These are phyloP conservation scores for Tanytarsus gracilentus DNA, from an alignment of 2,888 invertebrate genomes.

Conservation along the genomic window DNA sequence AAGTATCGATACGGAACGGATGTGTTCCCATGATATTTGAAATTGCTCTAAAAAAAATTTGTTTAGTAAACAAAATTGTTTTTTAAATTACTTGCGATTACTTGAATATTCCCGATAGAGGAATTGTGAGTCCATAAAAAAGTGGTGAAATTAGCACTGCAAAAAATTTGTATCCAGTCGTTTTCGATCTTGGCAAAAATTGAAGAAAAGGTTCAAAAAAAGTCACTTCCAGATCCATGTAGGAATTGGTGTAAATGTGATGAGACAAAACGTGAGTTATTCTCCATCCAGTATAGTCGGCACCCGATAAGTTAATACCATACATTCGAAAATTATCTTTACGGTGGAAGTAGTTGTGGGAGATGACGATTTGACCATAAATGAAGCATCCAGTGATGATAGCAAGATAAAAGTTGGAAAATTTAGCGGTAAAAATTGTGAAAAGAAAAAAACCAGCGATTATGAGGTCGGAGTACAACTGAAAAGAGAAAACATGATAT, in stretches of 20 bases:
- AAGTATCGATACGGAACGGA: too few relatives aligned
- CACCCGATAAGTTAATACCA: slow-evolving; percentile 58
- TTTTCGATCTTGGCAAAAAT: too few relatives aligned
- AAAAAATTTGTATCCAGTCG: too few relatives aligned
- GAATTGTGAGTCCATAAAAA: too few relatives aligned
- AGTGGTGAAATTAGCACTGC: too few relatives aligned
- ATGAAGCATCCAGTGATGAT: slow-evolving; percentile 49
- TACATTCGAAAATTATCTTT: slow-evolving; percentile 70
- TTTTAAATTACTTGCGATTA: too few relatives aligned
- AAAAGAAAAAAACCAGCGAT: slow-evolving; percentile 39
- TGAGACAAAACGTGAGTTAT: slow-evolving; percentile 63
- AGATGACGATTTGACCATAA: slow-evolving; percentile 45
- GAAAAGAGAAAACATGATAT: slow-evolving; percentile 13
- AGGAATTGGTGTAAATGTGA: slow-evolving; percentile 68
- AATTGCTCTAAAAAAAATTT: too few relatives aligned
- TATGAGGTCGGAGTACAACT: slow-evolving; percentile 42
- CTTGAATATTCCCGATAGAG: too few relatives aligned
- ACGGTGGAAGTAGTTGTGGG: slow-evolving; percentile 71
- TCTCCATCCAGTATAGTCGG: slow-evolving; percentile 40
- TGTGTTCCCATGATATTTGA: too few relatives aligned
- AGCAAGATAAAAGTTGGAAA: slow-evolving; percentile 36
- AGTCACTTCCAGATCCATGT: slow-evolving; percentile 63
- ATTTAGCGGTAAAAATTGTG: slow-evolving; percentile 40
- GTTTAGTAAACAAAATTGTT: too few relatives aligned
- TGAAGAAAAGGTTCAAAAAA: slow-evolving; percentile 57